These are phyloP conservation scores for Piprites chloris DNA, from an alignment of 2,113 vertebrate species.

Conservation along the genomic window DNA sequence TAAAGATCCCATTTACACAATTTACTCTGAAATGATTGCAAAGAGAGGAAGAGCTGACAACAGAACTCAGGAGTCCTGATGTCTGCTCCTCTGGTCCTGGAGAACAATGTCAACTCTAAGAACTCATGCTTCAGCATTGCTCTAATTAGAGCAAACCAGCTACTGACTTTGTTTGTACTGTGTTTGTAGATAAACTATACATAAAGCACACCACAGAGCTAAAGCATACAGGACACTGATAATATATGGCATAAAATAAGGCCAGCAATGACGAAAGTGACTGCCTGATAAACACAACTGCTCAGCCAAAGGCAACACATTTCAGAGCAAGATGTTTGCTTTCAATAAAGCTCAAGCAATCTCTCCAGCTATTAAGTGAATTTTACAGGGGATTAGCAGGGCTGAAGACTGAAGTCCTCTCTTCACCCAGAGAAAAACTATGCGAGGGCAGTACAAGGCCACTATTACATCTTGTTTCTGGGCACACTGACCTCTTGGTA, in stretches of 20 bases:
- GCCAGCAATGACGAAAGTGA: neutral
- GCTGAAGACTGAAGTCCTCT: neutral
- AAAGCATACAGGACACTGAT: neutral
- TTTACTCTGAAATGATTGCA: neutral
- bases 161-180: neutral
- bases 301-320: neutral
- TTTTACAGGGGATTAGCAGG: neutral
- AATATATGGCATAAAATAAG: neutral
- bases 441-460: neutral
- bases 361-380: neutral
- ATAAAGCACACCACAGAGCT: neutral
- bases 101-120: neutral
- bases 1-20: neutral
- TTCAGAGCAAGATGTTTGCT: neutral
- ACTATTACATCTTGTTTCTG: neutral
- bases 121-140: neutral
- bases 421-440: neutral
- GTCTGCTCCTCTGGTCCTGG: neutral
- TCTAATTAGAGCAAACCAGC: neutral
- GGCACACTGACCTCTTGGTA: neutral
- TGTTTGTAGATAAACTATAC: neutral
- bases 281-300: neutral
- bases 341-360: neutral
- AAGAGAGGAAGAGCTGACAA: neutral
- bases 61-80: neutral